A percentile compares a stretch with the other conserved stretches of the same genome.
Conservation (phyloP, 2,113 vertebrate species). For the Corydoras maculifer region DNA sequence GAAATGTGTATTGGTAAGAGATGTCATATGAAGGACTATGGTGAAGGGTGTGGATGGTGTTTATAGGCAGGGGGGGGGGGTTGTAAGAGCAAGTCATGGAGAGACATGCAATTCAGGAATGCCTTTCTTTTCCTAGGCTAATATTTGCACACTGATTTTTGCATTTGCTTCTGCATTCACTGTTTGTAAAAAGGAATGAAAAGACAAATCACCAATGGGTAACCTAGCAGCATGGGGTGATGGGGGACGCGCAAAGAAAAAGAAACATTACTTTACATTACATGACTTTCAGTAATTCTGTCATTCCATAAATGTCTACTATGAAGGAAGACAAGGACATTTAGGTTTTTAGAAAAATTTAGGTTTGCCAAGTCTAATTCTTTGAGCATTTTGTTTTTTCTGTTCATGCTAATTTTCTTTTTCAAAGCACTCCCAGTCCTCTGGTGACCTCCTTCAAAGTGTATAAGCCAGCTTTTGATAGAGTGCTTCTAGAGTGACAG, state of each 20-base stretch:
- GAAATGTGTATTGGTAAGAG: too few species aligned
- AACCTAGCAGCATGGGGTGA: slow-evolving; percentile 27
- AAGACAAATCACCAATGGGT: not conserved
- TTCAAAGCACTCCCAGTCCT: not conserved
- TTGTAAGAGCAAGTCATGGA: slow-evolving; percentile 29
- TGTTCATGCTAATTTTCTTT: slow-evolving; percentile 7
- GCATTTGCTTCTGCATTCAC: slow-evolving; percentile 50
- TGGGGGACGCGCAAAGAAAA: slow-evolving; percentile 16
- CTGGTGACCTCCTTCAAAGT: slow-evolving; percentile 3
- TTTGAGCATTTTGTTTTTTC: slow-evolving; percentile 1
- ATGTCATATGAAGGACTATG: too few species aligned
- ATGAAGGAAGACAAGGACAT: not conserved
- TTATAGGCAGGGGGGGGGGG: not conserved
- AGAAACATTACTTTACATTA: not conserved
- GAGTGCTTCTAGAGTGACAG: slow-evolving; percentile 2
- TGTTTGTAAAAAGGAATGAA: too few species aligned
- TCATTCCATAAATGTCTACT: slow-evolving; percentile 27
- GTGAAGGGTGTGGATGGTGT: too few species aligned
- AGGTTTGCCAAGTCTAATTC: not conserved
- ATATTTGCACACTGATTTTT: slow-evolving; percentile 66
- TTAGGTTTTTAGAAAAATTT: not conserved
- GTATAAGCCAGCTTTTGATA: slow-evolving; percentile 7
- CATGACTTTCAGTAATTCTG: slow-evolving; percentile 23
- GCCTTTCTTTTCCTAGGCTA: slow-evolving; percentile 60
- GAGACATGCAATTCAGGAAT: slow-evolving; percentile 62